Conservation (phyloP, 2,888 invertebrate species). For the Ditula angustiorana region DNA sequence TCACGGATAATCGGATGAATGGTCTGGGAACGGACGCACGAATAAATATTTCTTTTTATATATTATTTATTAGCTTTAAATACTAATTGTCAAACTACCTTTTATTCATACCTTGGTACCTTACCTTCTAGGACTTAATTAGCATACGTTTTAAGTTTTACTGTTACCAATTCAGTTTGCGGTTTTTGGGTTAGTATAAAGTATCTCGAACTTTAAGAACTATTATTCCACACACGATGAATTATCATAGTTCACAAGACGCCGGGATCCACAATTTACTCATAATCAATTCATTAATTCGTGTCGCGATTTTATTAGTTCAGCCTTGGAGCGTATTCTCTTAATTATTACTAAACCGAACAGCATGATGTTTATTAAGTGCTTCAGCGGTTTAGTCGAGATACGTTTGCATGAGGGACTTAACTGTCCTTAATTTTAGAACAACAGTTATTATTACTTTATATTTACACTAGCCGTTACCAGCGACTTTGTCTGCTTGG, state of each 20-base stretch:
- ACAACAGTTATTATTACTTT: background rate
- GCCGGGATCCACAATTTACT: constrained; percentile 12
- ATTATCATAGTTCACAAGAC: background rate
- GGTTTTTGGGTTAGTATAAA: too few relatives aligned
- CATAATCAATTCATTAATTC: constrained; percentile 31
- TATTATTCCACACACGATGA: too few relatives aligned
- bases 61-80: too few relatives aligned
- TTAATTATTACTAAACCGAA: constrained; percentile 58
- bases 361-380: constrained; percentile 34
- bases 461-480: background rate
- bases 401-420: constrained; percentile 11
- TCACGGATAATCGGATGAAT: too few relatives aligned
- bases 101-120: too few relatives aligned
- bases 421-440: constrained; percentile 5
- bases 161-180: too few relatives aligned
- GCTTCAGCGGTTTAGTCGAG: constrained; percentile 20
- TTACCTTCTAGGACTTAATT: too few relatives aligned
- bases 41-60: too few relatives aligned
- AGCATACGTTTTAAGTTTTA: too few relatives aligned
- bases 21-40: too few relatives aligned
- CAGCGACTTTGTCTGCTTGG: background rate
- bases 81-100: too few relatives aligned
- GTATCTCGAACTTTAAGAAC: too few relatives aligned
- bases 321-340: constrained; percentile 75
- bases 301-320: constrained; percentile 66